These are phyloP conservation scores for Anas flavirostris DNA, from an alignment of 2,797 vertebrate species.

Conservation along the genomic window DNA sequence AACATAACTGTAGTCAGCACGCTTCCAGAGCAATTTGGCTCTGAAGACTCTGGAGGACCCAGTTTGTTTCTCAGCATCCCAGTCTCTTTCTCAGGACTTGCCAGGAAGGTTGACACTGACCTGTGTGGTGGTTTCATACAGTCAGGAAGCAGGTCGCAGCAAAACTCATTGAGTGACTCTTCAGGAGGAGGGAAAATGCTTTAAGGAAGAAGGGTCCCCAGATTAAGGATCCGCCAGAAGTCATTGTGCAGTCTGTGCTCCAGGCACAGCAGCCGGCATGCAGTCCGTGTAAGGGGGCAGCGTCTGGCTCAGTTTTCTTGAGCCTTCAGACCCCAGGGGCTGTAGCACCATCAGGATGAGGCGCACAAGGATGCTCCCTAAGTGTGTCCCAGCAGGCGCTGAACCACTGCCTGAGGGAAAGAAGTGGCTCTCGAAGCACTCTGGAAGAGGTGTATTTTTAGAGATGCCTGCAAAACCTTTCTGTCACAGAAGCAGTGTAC, in stretches of 20 bases:
- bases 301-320: rapidly evolving
- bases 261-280: neutral
- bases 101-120: neutral
- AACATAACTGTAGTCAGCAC: neutral
- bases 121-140: neutral
- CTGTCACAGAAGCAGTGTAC: neutral
- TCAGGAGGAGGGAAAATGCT: neutral
- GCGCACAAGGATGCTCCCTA: rapidly evolving
- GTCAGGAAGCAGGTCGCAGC: neutral
- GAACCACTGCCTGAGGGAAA: neutral
- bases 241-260: neutral
- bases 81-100: neutral
- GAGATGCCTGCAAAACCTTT: neutral
- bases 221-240: neutral
- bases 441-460: neutral
- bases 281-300: neutral
- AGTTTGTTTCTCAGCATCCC: neutral
- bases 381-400: neutral
- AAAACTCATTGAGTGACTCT: neutral
- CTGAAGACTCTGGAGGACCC: neutral
- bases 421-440: neutral
- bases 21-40: neutral
- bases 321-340: neutral
- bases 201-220: neutral
- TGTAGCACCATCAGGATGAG: neutral